Evolutionary conservation across 2,888 invertebrate genomes (phyloP).

Genomic region (Hanleya hanleyi): DNA sequence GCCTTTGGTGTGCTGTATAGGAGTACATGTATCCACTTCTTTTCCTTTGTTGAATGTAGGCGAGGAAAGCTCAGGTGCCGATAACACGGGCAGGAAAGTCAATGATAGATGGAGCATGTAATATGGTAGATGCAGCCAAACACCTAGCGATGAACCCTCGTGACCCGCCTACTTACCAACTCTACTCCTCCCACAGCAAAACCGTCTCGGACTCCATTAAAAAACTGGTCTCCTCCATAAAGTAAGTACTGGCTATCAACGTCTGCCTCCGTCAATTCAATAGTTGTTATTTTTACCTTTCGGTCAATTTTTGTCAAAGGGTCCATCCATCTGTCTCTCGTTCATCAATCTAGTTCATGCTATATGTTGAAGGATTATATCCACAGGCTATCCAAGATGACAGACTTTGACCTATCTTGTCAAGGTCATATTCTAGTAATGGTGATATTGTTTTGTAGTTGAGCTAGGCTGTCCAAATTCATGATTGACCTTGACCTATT

Average conservation of each 20-base stretch:
- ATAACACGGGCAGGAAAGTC: slow-evolving; percentile 86
- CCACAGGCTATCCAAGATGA: too few relatives aligned
- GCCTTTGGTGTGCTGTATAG: neutral
- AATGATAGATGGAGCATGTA: slow-evolving; percentile 89
- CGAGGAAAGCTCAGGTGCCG: slow-evolving; percentile 88
- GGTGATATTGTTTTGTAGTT: too few relatives aligned
- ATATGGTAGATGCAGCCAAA: slow-evolving; percentile 93
- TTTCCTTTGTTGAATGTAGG: slow-evolving; percentile 71
- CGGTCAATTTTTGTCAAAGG: too few relatives aligned
- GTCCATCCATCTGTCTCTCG: too few relatives aligned
- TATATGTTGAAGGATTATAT: too few relatives aligned
- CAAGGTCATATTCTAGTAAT: too few relatives aligned
- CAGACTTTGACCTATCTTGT: too few relatives aligned
- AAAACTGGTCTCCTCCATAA: slow-evolving; percentile 91
- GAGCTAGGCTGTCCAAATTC: too few relatives aligned
- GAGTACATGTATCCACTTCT: neutral
- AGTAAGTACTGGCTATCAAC: slow-evolving; percentile 74
- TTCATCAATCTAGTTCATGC: too few relatives aligned
- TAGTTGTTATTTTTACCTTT: too few relatives aligned
- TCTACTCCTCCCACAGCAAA: slow-evolving; percentile 94
- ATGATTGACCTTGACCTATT: too few relatives aligned
- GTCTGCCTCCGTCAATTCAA: too few relatives aligned
- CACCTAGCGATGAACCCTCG: slow-evolving; percentile 90
- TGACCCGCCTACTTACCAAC: slow-evolving; percentile 95
- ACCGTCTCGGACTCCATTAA: slow-evolving; percentile 98